Evolutionary conservation across 2,797 vertebrate genomes (phyloP), one percentile per base, ranked within the genome.

Genomic region (Chaetophractus vellerosus): DNA sequence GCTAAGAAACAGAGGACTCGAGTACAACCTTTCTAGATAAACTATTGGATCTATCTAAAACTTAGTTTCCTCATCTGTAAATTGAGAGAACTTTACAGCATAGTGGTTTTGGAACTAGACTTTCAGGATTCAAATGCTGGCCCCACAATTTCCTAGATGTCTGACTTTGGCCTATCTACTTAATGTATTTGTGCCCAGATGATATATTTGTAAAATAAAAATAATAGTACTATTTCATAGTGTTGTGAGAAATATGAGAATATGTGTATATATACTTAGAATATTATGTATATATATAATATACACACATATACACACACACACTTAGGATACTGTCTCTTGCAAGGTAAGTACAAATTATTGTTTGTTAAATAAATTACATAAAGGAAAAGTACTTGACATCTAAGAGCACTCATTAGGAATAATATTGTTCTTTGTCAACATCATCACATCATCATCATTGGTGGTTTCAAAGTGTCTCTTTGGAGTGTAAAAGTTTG

Each of bases 51-150:
- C 24, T 59, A 18, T 61, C 28, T 31, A 50, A 88, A 14, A 63
- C 3, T 59, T 31, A 36, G 9, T 26, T 45, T 45, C 45, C 71
- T 80, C 8, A 88, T 71, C 12, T 84, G 23, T 66, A 59, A 81
- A n/a, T 8, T 66, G 28, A n/a, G 18, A 10, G 81, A 12, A 72
- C 48, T 24, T 84, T 57, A 9, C 26, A 68, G 4, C 21, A 61
- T n/a, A 63, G 26, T 48, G 2, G 28, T 66, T 72, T 74, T 72
- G 19, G 23, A 50, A 10, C 5, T n/a, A 69, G 7, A 84, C n/a
- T 94, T 89, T 74, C 23, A 88, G 15, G 0, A 76, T 88, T 93
- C 66, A 88, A 81, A 81, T 36, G n/a, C 31, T 83, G 26, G 11
- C 45, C 31, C n/a, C 63, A 84, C 23, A 85, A 31, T 5, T 50